Percentiles rank a stretch among this genome's conserved stretches.
Conservation (phyloP, 2,888 invertebrate genomes). For the Heliconius erato region DNA sequence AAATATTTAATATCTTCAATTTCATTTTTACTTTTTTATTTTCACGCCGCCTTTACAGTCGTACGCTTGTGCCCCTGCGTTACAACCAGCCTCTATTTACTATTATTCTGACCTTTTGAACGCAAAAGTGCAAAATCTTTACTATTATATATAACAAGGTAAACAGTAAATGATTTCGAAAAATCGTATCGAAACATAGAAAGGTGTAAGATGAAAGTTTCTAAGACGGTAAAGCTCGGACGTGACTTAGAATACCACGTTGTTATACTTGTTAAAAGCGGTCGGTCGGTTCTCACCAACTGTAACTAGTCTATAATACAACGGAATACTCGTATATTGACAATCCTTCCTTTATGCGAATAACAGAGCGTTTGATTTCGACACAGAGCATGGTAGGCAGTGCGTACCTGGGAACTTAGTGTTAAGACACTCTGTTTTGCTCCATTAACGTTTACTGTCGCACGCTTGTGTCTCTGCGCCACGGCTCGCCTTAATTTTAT, state of each 20-base stretch:
- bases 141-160: background rate
- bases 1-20: too few species aligned
- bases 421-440: too few species aligned
- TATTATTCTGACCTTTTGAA: background rate
- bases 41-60: too few species aligned
- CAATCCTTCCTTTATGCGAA: background rate
- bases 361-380: background rate
- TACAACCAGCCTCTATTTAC: too few species aligned
- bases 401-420: too few species aligned
- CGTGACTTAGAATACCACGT: constrained; percentile 28
- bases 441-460: too few species aligned
- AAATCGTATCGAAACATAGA: background rate
- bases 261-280: constrained; percentile 33
- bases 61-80: too few species aligned
- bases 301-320: background rate
- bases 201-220: constrained; percentile 19
- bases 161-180: background rate
- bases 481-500: too few species aligned
- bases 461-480: too few species aligned
- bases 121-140: background rate
- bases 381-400: too few species aligned
- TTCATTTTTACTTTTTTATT: too few species aligned
- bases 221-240: constrained; percentile 29
- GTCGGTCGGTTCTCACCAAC: background rate
- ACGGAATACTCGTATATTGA: background rate